These are phyloP conservation scores for Aplodontia rufa DNA, from an alignment of 2,113 vertebrate species.

Conservation along the genomic window DNA sequence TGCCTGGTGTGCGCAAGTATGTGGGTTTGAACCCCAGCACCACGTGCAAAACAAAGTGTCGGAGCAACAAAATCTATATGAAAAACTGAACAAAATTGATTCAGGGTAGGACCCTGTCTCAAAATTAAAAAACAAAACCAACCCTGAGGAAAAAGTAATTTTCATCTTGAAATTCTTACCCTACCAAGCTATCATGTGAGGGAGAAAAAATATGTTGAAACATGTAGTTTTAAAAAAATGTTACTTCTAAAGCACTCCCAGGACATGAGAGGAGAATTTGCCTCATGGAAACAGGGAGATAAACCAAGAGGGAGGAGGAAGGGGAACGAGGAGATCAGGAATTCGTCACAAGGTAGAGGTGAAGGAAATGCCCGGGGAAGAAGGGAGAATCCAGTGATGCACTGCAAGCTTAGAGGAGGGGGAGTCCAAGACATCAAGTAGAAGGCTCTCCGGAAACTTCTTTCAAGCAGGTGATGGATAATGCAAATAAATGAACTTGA, in stretches of 20 bases:
- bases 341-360: not conserved
- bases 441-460: not conserved
- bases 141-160: too few relatives aligned
- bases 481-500: not conserved
- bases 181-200: not conserved
- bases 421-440: not conserved
- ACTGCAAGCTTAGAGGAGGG: not conserved
- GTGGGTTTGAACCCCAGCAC: too few relatives aligned
- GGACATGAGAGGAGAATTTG: not conserved
- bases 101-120: too few relatives aligned
- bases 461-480: not conserved
- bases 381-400: rapidly evolving
- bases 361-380: not conserved
- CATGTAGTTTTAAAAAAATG: not conserved
- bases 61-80: too few relatives aligned
- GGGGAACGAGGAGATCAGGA: not conserved
- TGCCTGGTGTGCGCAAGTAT: too few relatives aligned
- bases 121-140: too few relatives aligned
- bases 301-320: not conserved
- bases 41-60: too few relatives aligned
- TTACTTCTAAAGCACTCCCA: not conserved
- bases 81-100: too few relatives aligned
- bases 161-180: not conserved
- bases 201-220: not conserved
- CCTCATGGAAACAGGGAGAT: not conserved